These are phyloP conservation scores for Ptychochromis oligacanthus DNA, from an alignment of 2,113 vertebrate species.

Conservation along the genomic window DNA sequence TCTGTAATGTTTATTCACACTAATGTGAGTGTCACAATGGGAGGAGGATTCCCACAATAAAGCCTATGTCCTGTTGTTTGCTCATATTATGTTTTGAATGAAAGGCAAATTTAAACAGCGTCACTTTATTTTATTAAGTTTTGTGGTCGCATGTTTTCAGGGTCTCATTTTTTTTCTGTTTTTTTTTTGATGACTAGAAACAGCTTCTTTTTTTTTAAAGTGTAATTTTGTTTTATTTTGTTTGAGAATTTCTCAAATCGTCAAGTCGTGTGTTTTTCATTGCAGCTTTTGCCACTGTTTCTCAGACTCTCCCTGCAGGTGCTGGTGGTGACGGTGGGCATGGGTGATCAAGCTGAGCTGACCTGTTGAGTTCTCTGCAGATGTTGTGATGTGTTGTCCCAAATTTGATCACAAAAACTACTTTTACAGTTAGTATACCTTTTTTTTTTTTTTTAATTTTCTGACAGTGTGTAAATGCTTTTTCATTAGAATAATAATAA, in stretches of 20 bases:
- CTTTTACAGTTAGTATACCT: conserved; percentile 48
- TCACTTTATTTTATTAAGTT: neutral
- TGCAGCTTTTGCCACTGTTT: neutral
- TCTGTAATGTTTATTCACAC: neutral
- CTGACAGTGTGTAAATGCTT: too few relatives aligned
- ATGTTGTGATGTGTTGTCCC: conserved; percentile 43
- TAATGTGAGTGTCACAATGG: neutral
- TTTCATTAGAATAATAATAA: neutral
- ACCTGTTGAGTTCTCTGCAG: conserved; percentile 39
- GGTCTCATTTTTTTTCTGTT: too few relatives aligned
- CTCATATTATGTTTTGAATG: neutral
- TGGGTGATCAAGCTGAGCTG: conserved; percentile 33
- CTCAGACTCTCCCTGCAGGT: conserved; percentile 42
- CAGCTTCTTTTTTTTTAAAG: too few relatives aligned
- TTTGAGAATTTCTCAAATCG: neutral
- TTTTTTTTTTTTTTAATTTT: neutral
- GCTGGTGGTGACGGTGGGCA: conserved; percentile 32
- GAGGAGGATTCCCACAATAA: neutral
- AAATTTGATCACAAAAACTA: conserved; percentile 42
- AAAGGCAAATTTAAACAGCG: too few relatives aligned
- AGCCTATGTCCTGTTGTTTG: neutral
- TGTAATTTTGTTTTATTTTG: too few relatives aligned
- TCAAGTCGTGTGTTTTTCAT: neutral
- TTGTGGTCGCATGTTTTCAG: neutral
- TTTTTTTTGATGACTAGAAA: too few relatives aligned